phyloP scores from a whole-genome alignment of 2,797 vertebrate genomes.

The Dermochelys coriacea region DNA sequence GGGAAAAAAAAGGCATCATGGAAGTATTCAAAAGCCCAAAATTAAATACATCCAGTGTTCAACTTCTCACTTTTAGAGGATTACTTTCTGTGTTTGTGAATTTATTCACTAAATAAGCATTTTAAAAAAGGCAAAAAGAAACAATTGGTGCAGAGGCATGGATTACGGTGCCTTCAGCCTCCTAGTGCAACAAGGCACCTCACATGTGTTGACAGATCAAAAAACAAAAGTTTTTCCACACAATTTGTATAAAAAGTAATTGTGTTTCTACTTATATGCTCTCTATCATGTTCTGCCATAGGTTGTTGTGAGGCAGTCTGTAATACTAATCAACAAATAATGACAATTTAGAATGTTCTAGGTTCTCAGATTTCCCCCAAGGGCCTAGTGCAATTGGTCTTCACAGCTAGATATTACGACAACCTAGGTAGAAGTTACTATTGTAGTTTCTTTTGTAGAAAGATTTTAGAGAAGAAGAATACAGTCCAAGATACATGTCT shows the following conservation, averaged over 20 bases:
- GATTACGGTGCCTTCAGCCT: neutral
- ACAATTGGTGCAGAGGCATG: neutral
- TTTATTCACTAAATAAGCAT: neutral
- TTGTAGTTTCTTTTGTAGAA: no score
- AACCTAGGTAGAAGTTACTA: neutral
- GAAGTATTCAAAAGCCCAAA: slow-evolving; percentile 42
- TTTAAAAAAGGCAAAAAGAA: neutral
- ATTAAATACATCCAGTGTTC: slow-evolving; percentile 53
- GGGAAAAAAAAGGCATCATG: slow-evolving; percentile 16
- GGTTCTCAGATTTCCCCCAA: neutral
- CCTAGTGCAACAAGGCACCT: neutral
- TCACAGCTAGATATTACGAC: neutral
- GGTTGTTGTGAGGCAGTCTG: neutral
- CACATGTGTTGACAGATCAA: neutral
- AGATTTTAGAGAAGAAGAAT: neutral
- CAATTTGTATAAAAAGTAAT: neutral
- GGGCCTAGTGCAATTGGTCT: neutral
- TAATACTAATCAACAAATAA: neutral
- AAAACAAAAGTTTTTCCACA: neutral
- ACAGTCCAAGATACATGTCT: neutral
- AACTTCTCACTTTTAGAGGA: slow-evolving; percentile 26
- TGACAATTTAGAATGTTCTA: neutral
- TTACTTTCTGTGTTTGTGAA: slow-evolving; percentile 19
- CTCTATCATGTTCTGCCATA: neutral
- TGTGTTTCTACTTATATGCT: neutral